These are phyloP conservation scores for Lordiphosa fenestrarum DNA, from an alignment of 2,888 invertebrate genomes.

Conservation along the genomic window DNA sequence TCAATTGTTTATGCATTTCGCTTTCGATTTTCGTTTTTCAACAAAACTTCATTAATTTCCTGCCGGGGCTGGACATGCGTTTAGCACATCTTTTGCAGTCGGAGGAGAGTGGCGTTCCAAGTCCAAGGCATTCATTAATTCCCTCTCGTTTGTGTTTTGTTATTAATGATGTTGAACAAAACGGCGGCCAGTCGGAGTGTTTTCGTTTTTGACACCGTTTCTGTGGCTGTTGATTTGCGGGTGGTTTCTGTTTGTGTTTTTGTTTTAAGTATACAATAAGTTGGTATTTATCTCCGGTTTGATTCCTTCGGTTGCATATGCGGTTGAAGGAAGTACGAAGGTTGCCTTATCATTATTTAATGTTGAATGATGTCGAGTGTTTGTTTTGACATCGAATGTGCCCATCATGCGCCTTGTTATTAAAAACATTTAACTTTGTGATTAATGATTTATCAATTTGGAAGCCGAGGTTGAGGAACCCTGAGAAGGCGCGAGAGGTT, in stretches of 20 bases:
- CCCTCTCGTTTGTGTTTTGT: conserved; percentile 68
- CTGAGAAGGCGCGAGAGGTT: too few species aligned
- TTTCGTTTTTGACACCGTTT: conserved; percentile 42
- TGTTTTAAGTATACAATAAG: conserved; percentile 1
- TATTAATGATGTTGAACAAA: conserved; percentile 79
- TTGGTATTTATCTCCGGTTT: neutral
- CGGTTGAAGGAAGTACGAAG: conserved; percentile 12
- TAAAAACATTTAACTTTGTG: conserved; percentile 57
- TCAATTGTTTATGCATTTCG: conserved; percentile 59
- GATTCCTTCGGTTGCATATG: neutral
- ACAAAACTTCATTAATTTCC: conserved; percentile 76
- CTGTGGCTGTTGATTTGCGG: conserved; percentile 57
- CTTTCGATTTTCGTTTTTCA: conserved; percentile 51
- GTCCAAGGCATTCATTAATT: conserved; percentile 72
- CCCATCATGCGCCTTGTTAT: conserved; percentile 43
- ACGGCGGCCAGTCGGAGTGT: conserved; percentile 50
- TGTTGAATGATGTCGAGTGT: conserved; percentile 79
- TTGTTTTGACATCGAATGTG: conserved; percentile 78
- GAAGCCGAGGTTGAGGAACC: neutral
- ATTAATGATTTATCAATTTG: conserved; percentile 66
- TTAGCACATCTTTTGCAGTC: conserved; percentile 66
- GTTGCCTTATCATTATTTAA: conserved; percentile 69
- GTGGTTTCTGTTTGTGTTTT: conserved; percentile 44
- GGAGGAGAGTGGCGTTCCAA: neutral
- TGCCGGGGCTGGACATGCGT: conserved; percentile 64